phyloP scores from a whole-genome alignment of 2,797 vertebrate genomes.

The Gymnoscopelus braueri region DNA sequence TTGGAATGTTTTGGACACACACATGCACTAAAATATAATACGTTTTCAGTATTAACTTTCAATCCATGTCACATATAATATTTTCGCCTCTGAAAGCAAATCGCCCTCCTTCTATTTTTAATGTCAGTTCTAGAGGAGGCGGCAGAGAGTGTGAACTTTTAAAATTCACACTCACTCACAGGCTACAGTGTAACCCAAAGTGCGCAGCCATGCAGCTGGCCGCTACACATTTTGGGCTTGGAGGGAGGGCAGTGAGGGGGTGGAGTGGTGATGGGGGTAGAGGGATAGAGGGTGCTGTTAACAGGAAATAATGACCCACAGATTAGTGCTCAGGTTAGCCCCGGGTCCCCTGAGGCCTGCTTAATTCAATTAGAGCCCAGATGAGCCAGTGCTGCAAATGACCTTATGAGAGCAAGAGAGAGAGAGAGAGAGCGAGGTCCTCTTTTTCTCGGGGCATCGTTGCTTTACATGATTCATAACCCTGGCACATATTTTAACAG shows the following conservation, averaged over 20 bases:
- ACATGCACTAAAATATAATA: constrained; percentile 15
- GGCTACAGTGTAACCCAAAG: too few species aligned
- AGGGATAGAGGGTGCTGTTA: constrained; percentile 72
- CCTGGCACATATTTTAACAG: constrained; percentile 77
- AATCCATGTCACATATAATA: not conserved
- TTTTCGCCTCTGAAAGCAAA: constrained; percentile 40
- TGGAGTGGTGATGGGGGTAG: constrained; percentile 28
- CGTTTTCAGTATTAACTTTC: constrained; percentile 30
- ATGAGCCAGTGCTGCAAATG: constrained; percentile 83
- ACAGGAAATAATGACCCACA: constrained; percentile 85
- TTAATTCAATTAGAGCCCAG: constrained; percentile 88
- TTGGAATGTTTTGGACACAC: constrained; percentile 11
- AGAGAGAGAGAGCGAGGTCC: constrained; percentile 57
- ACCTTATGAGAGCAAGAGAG: constrained; percentile 71
- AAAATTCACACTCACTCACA: too few species aligned
- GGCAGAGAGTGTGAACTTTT: constrained; percentile 51
- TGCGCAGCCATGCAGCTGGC: too few species aligned
- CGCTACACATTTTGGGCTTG: constrained; percentile 67
- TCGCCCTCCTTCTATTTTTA: constrained; percentile 68
- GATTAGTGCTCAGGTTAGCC: constrained; percentile 85
- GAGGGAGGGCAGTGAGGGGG: constrained; percentile 54
- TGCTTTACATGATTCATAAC: constrained; percentile 81
- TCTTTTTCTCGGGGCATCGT: constrained; percentile 71
- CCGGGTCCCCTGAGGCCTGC: constrained; percentile 79
- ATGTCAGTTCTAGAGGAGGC: constrained; percentile 61